Evolutionary conservation across 1,140 invertebrate species (phyloP).

Genomic region (Myzus persicae): DNA sequence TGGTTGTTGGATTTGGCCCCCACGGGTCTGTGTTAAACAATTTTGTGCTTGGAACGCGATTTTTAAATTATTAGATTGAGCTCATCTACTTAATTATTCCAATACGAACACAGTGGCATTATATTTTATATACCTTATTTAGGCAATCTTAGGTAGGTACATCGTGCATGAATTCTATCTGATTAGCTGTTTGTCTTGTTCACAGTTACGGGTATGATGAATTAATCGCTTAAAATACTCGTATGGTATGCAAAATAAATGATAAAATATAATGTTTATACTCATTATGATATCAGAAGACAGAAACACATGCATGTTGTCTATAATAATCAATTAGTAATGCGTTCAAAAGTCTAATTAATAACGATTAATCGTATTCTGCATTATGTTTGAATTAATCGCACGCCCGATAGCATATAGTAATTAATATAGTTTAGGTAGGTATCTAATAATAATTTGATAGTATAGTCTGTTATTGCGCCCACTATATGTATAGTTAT

Average conservation of each 20-base stretch:
- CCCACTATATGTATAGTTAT: not conserved
- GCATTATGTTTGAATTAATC: not conserved
- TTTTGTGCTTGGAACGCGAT: too few relatives aligned
- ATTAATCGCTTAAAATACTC: not conserved
- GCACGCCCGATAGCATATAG: not conserved
- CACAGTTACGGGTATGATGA: not conserved
- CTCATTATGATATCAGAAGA: not conserved
- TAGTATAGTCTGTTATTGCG: not conserved
- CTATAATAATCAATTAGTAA: not conserved
- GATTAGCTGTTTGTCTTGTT: not conserved
- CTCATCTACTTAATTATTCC: too few relatives aligned
- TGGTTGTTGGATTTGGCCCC: too few relatives aligned
- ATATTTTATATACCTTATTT: too few relatives aligned
- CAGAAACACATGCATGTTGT: not conserved
- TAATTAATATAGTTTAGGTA: not conserved
- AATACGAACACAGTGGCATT: too few relatives aligned
- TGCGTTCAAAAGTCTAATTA: not conserved
- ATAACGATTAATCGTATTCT: not conserved
- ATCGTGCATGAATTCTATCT: too few relatives aligned
- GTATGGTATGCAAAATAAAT: not conserved
- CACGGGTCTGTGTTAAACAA: too few relatives aligned
- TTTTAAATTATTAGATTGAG: too few relatives aligned
- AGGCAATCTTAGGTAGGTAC: not conserved
- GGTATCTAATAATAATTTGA: not conserved
- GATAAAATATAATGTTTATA: not conserved